Evolutionary conservation across 2,888 invertebrate species (phyloP).

Genomic region (Sminthurinus aureus): DNA sequence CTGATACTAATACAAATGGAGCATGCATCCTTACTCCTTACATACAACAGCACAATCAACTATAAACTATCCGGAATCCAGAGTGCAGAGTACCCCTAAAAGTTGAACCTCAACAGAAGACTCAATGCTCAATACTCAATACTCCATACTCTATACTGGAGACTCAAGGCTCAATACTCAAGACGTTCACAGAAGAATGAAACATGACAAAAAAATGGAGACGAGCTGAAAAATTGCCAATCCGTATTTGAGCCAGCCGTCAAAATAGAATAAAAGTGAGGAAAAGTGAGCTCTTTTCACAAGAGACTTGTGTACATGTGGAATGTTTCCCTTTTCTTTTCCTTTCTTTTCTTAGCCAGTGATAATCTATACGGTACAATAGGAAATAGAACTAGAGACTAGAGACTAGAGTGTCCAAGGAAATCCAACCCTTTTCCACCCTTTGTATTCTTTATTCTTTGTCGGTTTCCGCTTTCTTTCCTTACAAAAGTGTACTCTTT

Average conservation of each 20-base stretch:
- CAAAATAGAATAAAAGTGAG: slow-evolving; percentile 34
- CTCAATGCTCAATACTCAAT: not conserved
- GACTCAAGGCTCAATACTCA: no score
- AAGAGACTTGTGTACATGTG: no score
- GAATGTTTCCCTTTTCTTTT: not conserved
- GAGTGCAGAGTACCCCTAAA: no score
- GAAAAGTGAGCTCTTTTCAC: slow-evolving; percentile 1
- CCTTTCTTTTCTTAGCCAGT: not conserved
- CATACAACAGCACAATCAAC: no score
- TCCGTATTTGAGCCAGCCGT: slow-evolving; percentile 30
- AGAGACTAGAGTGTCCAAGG: not conserved
- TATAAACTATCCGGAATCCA: no score
- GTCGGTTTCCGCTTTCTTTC: no score
- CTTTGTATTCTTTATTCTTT: not conserved
- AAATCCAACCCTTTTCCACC: not conserved
- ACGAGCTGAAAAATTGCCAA: slow-evolving; percentile 28
- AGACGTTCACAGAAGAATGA: not conserved
- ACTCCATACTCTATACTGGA: not conserved
- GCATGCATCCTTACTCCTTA: no score
- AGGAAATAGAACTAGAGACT: not conserved
- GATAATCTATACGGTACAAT: not conserved
- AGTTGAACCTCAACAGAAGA: no score
- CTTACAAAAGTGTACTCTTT: no score
- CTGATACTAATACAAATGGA: no score
- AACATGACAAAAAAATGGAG: slow-evolving; percentile 19